Percentiles rank a stretch among this genome's conserved stretches.
These are phyloP conservation scores for Hemichromis elongatus DNA, from an alignment of 2,113 vertebrate species.

Conservation along the genomic window DNA sequence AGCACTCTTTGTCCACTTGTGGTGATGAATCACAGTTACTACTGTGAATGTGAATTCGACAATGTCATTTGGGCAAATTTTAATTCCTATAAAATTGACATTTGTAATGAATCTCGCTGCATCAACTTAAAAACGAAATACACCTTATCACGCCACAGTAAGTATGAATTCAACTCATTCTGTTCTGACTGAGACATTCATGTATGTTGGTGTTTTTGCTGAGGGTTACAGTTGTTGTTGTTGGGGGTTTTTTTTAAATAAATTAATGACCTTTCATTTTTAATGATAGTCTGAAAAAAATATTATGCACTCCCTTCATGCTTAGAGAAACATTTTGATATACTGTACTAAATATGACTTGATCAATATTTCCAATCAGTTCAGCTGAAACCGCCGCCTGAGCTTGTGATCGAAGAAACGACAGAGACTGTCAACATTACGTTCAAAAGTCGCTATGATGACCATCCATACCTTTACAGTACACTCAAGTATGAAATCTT, in stretches of 20 bases:
- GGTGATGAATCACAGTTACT: background rate
- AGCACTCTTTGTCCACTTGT: constrained; percentile 1
- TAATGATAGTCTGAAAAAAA: background rate
- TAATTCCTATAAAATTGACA: fast-evolving
- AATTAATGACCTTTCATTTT: background rate
- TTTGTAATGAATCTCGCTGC: background rate
- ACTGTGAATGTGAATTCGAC: background rate
- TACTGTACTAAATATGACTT: background rate
- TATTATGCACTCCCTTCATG: background rate
- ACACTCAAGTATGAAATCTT: fast-evolving
- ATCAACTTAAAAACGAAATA: fast-evolving
- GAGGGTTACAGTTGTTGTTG: background rate
- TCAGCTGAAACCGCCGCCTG: constrained; percentile 34
- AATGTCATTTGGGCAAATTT: fast-evolving
- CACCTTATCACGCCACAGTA: background rate
- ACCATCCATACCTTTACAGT: fast-evolving
- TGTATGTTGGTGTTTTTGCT: background rate
- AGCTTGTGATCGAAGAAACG: background rate
- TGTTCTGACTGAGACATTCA: background rate
- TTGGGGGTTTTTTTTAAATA: background rate
- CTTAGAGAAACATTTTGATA: background rate
- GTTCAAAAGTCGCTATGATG: constrained; percentile 42
- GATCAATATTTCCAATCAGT: constrained; percentile 39
- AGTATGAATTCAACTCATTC: background rate
- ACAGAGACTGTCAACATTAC: constrained; percentile 7